Base-by-base conservation (phyloP, 2,888 invertebrate species). In the Cheilosia pagana region DNA sequence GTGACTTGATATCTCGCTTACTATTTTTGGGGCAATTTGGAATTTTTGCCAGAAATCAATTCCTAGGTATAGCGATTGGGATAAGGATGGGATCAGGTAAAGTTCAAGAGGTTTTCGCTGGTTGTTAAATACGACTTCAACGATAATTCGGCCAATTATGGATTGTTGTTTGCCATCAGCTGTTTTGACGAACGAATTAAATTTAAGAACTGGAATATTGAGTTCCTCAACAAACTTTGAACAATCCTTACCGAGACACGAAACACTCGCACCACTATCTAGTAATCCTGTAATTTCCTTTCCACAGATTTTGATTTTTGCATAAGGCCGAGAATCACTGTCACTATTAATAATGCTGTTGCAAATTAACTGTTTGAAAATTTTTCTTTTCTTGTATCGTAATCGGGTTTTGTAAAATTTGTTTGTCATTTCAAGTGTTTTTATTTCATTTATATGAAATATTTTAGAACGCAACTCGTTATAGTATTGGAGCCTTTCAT, bases 31-130 rank as follows among this genome's bases (percentile, higher is more conserved):
- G 1, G 48, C 45, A 10, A 48, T 31, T 48, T 48, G 12, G 43
- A 62, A 62, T n/a, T 45, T 62, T 31, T 28, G 31, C 62, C 48
- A 62, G 7, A 62, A 62, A 19, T 62, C 45, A 12, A 62, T 31
- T 1, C 31, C 62, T 10, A 35, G 31, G 31, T 35, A 12, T 3
- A 35, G 31, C 10, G 31, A 35, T 35, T 35, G 31, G 3, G 10
- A 10, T 10, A 48, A 12, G 3, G 19, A 10, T 12, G 48, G 48
- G 1, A 48, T 19, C 3, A 21, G 16, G 19, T 21, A 48, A 0
- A 52, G 19, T 0, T 52, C 52, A 0, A 52, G 12, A 1, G 1
- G 3, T 14, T 25, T 4, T 0, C 10, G 23, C 1, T 6, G 23
- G 3, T 14, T 6, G 4, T n/a, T 14, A 1, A 12, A 25, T 12